Evolutionary conservation across 2,888 invertebrate species (phyloP).

Genomic region (Phoronis australis): DNA sequence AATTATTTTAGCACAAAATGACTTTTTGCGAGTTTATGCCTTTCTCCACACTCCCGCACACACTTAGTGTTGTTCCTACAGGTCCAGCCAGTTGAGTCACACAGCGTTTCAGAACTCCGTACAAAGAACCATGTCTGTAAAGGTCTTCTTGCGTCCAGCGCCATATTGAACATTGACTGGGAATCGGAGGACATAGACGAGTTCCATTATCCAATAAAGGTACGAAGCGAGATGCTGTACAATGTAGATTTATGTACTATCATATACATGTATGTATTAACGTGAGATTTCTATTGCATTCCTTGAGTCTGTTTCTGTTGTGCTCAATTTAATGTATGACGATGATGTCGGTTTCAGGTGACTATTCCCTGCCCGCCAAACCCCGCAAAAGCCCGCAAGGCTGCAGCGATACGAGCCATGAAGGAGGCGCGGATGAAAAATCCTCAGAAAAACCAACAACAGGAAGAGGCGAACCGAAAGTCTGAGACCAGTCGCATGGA

Average conservation of each 20-base stretch:
- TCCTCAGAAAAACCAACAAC: conserved; percentile 14
- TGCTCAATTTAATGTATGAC: neutral
- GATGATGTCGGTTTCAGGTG: conserved; percentile 18
- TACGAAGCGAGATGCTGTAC: too few species aligned
- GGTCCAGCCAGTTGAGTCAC: conserved; percentile 44
- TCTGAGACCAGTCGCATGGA: conserved; percentile 5
- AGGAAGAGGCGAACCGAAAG: conserved; percentile 1
- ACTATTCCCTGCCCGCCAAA: conserved; percentile 45
- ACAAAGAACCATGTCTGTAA: conserved; percentile 21
- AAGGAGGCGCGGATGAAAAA: conserved; percentile 45
- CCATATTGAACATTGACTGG: conserved; percentile 37
- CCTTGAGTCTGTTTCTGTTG: too few species aligned
- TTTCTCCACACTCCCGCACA: too few species aligned
- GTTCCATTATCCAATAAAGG: conserved; percentile 33
- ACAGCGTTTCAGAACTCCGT: conserved; percentile 29
- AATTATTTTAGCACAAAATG: too few species aligned
- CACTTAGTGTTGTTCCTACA: conserved; percentile 14
- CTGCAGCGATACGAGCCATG: conserved; percentile 35
- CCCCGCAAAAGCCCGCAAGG: conserved; percentile 41
- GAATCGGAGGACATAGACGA: conserved; percentile 21
- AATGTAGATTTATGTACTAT: too few species aligned
- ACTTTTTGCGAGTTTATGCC: neutral
- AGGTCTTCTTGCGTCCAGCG: conserved; percentile 35
- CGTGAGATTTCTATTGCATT: too few species aligned
- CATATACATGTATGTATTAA: too few species aligned